Evolutionary conservation across 2,797 vertebrate genomes (phyloP), one percentile per base, ranked within the genome.

Genomic region (Crenichthys baileyi): DNA sequence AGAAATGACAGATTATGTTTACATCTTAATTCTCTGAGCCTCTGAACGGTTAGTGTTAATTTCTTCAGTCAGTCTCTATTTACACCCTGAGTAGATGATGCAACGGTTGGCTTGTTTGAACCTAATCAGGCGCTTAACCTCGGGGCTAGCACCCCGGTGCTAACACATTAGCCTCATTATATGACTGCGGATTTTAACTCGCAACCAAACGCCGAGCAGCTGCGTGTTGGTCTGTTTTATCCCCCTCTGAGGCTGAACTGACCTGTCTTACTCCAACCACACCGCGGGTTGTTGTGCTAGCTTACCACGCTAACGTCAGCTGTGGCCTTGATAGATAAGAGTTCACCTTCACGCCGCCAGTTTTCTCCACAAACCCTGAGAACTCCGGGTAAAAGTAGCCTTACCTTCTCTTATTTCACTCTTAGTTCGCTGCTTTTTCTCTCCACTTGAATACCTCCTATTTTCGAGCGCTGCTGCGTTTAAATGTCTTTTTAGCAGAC

Each of bases 251-350:
- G 31, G 16, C n/a, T 44, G 20, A 41, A 73, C 3, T 5, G 22
- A 12, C 0, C 1, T 2, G 1, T 12, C 46, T 26, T 4, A 2
- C 9, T 6, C 60, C 0, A 41, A 1, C 2, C 1, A 22, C 11
- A 0, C 4, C 2, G 0, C 13, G 1, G 44, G 77, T 78, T 84
- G 83, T 89, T 80, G 36, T 71, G 51, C 41, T 90, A 88, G 86
- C 83, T 65, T 81, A 88, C 78, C 87, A 65, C 76, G 89, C 85
- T 90, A 90, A 84, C 86, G 78, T 77, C 78, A 73, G 76, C 73
- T 63, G 70, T 70, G 92, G 92, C 94, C 92, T 94, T 91, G 87
- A 86, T 80, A 46, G 29, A 63, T 50, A 58, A 83, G n/a, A 20
- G 22, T 39, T 22, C 48, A 3, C 44, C 29, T 73, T 58, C 68